Evolutionary conservation across 2,113 vertebrate genomes (phyloP).

Genomic region (Genyomyrus donnyi): DNA sequence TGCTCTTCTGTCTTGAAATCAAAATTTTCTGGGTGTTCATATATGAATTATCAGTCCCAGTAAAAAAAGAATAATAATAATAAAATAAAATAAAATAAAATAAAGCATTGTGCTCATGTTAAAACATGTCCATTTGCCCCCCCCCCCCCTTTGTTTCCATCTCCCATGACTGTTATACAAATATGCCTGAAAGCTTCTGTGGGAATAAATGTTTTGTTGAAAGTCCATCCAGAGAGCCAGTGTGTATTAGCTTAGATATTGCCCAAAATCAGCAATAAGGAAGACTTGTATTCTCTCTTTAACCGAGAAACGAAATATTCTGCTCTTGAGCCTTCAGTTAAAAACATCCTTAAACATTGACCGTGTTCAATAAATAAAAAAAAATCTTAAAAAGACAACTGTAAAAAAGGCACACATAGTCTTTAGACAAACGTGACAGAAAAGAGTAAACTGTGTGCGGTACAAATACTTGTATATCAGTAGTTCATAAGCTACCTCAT

Average conservation of each 20-base stretch:
- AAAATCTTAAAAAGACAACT: conserved; percentile 66
- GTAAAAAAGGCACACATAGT: conserved; percentile 85
- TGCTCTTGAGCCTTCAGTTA: conserved; percentile 38
- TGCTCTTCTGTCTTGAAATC: background rate
- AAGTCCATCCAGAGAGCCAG: conserved; percentile 31
- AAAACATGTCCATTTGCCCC: conserved; percentile 6
- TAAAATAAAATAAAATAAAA: background rate
- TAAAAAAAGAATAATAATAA: background rate
- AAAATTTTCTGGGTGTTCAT: background rate
- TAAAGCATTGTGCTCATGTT: conserved; percentile 12
- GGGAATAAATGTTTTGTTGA: conserved; percentile 38
- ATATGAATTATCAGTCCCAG: background rate
- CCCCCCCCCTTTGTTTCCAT: background rate
- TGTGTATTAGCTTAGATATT: conserved; percentile 63
- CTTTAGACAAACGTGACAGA: conserved; percentile 63
- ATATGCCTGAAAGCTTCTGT: conserved; percentile 46
- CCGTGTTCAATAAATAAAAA: conserved; percentile 61
- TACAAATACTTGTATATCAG: conserved; percentile 60
- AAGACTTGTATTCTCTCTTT: conserved; percentile 67
- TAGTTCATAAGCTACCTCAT: conserved; percentile 53
- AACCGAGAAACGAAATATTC: conserved; percentile 58
- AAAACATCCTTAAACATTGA: conserved; percentile 55
- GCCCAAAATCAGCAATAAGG: conserved; percentile 65
- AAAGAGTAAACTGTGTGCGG: conserved; percentile 59
- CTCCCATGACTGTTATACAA: conserved; percentile 34